Conservation (phyloP, 2,797 vertebrate species). For the Sandelia bainsii region DNA sequence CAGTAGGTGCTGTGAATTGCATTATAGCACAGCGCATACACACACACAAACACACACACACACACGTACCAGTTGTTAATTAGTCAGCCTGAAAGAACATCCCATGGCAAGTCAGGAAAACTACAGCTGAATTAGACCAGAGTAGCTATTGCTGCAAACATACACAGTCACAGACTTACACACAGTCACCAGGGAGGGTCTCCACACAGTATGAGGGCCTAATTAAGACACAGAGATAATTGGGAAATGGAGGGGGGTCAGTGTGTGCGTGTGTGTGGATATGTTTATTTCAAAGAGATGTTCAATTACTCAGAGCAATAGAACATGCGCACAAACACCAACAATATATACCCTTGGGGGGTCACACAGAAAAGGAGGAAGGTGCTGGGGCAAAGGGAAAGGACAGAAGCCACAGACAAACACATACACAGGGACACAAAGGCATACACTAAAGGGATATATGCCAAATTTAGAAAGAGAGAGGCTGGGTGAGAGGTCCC, state of each 20-base stretch:
- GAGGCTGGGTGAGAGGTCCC: constrained; percentile 49
- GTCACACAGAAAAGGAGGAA: constrained; percentile 36
- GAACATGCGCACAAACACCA: constrained; percentile 49
- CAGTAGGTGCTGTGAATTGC: constrained; percentile 50
- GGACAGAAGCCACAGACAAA: constrained; percentile 54
- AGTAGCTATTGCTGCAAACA: constrained; percentile 66
- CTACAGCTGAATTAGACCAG: constrained; percentile 71
- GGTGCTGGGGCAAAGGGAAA: constrained; percentile 37
- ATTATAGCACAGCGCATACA: constrained; percentile 34
- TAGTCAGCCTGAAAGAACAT: constrained; percentile 80
- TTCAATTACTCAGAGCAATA: constrained; percentile 65
- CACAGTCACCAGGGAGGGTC: constrained; percentile 69
- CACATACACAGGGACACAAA: constrained; percentile 39
- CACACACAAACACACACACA: constrained; percentile 24
- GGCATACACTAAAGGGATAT: constrained; percentile 40
- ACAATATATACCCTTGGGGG: constrained; percentile 34
- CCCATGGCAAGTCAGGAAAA: constrained; percentile 76
- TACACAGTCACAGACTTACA: constrained; percentile 58
- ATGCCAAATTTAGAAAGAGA: constrained; percentile 65
- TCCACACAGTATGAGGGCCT: constrained; percentile 69
- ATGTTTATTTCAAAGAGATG: constrained; percentile 73
- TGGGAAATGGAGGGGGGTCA: constrained; percentile 50
- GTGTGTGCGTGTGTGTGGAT: constrained; percentile 30
- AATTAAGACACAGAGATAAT: constrained; percentile 84
- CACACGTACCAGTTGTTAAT: constrained; percentile 66